Evolutionary conservation across 2,797 vertebrate genomes (phyloP).

Genomic region (Nyctalus aviator): DNA sequence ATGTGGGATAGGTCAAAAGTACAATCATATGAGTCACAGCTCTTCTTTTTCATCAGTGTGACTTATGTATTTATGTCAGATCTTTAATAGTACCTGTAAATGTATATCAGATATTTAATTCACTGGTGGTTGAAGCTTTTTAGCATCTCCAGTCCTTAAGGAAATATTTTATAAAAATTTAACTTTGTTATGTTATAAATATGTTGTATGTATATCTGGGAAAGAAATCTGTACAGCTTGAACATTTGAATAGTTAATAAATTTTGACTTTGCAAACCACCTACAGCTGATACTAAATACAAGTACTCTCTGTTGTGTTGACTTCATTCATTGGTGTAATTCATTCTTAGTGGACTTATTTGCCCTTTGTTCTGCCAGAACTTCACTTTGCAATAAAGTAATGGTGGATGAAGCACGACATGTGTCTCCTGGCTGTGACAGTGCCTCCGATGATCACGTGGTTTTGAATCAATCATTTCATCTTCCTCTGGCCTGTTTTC

Average conservation of each 20-base stretch:
- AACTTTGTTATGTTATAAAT: conserved; percentile 73
- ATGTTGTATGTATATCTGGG: conserved; percentile 78
- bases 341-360: neutral
- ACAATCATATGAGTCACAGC: neutral
- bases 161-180: conserved; percentile 79
- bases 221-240: conserved; percentile 71
- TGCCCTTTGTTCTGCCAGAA: conserved; percentile 4
- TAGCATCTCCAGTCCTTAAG: conserved; percentile 74
- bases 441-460: neutral
- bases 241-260: conserved; percentile 80
- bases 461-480: neutral
- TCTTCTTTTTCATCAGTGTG: conserved; percentile 35
- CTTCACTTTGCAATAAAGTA: conserved; percentile 41
- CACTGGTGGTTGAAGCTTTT: conserved; percentile 66
- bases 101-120: conserved; percentile 53
- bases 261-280: conserved; percentile 65
- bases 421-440: neutral
- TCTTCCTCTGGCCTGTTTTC: neutral
- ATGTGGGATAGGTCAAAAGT: neutral
- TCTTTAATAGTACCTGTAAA: conserved; percentile 55
- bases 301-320: conserved; percentile 45
- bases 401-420: conserved; percentile 32
- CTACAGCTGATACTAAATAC: conserved; percentile 63
- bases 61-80: conserved; percentile 42
- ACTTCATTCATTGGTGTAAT: conserved; percentile 16